Evolutionary conservation across 2,888 invertebrate genomes (phyloP), one percentile per base, ranked within the genome.

Genomic region (Camponotus fellah): DNA sequence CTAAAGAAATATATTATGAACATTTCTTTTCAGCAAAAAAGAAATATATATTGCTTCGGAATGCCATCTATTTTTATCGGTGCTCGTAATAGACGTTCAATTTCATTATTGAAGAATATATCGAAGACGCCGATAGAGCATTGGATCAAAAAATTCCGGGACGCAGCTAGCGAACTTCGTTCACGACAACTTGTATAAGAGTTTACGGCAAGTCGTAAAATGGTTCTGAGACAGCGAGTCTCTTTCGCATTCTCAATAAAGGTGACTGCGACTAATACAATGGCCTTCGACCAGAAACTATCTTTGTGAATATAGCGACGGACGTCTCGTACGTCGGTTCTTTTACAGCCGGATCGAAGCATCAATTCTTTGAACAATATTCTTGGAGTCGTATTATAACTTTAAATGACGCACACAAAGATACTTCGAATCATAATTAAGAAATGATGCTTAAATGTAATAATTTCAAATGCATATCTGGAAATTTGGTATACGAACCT

Each of bases 201-300:
- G 66, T 88, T 88, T 87, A 88, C 79, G 88, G 76, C 84, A 34
- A 56, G 75, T 85, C 88, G 82, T 88, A 88, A 88, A 88, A 79
- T 74, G 64, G 62, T 75, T 60, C 79, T 58, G 82, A 82, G 85
- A 85, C 86, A 71, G 84, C 82, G 53, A 74, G 83, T 85, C 74
- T 83, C 82, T 82, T 76, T 82, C 77, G 69, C 66, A 72, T 82
- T 69, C 74, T 74, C 84, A 69, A 84, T 86, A 85, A 88, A 88
- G 56, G 80, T 37, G 85, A 74, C 72, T 72, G 79, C 71, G 79
- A 81, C 75, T 83, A 82, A 85, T 83, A 75, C 82, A 85, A 84
- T 81, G 60, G 71, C 66, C 56, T 80, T 68, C 65, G 74, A 69
- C 53, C 68, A 68, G 65, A 58, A 71, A 60, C 69, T 43, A 60